Evolutionary conservation across 2,797 vertebrate species (phyloP).

Genomic region (Notolabrus celidotus): DNA sequence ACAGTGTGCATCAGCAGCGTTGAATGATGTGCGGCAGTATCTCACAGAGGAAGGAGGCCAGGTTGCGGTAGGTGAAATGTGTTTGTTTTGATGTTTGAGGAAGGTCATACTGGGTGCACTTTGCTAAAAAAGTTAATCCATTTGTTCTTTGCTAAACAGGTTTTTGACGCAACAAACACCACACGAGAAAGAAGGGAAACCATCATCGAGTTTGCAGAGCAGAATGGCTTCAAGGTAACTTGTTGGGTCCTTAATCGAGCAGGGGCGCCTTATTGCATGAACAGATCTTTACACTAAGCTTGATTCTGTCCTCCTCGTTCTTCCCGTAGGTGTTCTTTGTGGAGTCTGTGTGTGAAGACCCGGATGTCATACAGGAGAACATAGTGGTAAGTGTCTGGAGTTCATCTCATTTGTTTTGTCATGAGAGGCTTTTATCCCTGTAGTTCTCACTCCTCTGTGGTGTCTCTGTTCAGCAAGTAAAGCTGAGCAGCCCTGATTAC

Average conservation of each 20-base stretch:
- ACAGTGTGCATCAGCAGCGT: conserved; percentile 93
- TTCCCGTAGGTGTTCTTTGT: conserved; percentile 93
- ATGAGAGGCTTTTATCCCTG: neutral
- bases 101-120: neutral
- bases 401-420: neutral
- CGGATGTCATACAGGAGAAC: conserved; percentile 97
- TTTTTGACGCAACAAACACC: conserved; percentile 99
- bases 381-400: conserved; percentile 90
- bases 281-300: neutral
- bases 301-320: neutral
- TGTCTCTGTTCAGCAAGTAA: conserved; percentile 91
- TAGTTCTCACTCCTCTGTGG: neutral
- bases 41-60: conserved; percentile 94
- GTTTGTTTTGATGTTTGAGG: neutral
- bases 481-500: conserved; percentile 96
- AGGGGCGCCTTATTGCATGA: accelerated
- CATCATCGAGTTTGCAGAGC: conserved; percentile 94
- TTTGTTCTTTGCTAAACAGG: conserved; percentile 77
- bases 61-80: conserved; percentile 89
- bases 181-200: conserved; percentile 95
- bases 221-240: conserved; percentile 96
- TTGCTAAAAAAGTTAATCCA: too few species aligned
- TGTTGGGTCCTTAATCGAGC: too few species aligned
- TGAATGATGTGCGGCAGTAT: conserved; percentile 93
- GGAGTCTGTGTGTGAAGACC: conserved; percentile 97